These are phyloP conservation scores for Rhinopomastus cyanomelas DNA, from an alignment of 2,113 vertebrate genomes.

Conservation along the genomic window DNA sequence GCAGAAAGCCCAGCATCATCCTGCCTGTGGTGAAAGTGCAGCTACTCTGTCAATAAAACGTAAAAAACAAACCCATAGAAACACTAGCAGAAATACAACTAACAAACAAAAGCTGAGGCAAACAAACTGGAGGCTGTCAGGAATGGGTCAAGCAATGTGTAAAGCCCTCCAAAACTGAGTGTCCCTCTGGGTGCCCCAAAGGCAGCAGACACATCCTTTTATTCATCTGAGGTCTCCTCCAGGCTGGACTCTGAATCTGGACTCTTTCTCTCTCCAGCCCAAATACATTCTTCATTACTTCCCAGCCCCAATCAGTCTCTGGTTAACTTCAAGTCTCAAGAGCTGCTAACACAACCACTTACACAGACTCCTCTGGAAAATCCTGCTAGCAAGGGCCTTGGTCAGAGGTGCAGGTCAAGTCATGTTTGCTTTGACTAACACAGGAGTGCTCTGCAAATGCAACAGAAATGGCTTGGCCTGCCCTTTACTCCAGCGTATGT, in stretches of 20 bases:
- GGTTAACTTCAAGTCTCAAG: background rate
- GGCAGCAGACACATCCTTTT: background rate
- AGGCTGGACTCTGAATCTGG: background rate
- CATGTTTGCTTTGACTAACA: background rate
- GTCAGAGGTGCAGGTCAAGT: background rate
- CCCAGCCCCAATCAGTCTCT: background rate
- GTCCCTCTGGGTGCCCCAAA: background rate
- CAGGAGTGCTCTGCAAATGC: background rate
- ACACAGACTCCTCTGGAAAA: background rate
- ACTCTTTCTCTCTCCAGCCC: background rate
- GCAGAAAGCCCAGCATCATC: slow-evolving; percentile 24
- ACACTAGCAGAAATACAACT: slow-evolving; percentile 1
- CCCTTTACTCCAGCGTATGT: background rate
- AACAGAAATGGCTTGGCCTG: background rate
- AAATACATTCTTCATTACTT: background rate
- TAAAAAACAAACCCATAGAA: slow-evolving; percentile 20
- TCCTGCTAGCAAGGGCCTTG: background rate
- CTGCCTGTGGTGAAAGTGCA: background rate
- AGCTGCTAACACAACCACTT: background rate
- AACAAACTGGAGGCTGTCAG: background rate
- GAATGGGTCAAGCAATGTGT: background rate
- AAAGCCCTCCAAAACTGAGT: background rate
- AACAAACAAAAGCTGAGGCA: background rate
- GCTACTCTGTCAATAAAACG: slow-evolving; percentile 26
- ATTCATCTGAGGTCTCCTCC: background rate